Base-by-base conservation (phyloP, 2,888 invertebrate genomes). In the Ormyrus pomaceus region DNA sequence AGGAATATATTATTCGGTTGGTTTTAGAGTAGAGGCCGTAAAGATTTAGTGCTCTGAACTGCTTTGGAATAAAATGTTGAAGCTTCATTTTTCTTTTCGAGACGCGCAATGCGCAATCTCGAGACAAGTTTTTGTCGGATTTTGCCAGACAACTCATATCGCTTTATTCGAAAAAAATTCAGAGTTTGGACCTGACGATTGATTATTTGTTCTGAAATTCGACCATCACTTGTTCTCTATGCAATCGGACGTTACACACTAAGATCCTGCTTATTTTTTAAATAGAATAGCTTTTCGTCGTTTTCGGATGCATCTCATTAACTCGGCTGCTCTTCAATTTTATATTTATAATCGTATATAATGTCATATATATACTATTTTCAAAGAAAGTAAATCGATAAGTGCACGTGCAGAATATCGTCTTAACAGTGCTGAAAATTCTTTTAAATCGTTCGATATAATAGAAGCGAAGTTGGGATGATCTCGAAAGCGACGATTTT, bases 401-500 rank as follows among this genome's bases (percentile, higher is more conserved):
- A 34, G 62, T 55, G 64, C 55, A 45, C 56, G 51, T 73, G 73
- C 56, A 56, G 5, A 73, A 65, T 65, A 73, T n/a, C 53, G 53
- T 61, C 11, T 61, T 64, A 77, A 77, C 64, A 56, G 77, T 77
- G 76, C 69, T 13, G 10, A 50, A 34, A 70, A 50, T 62, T 61
- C 10, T 7, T 61, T 71, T 19, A 34, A 59, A 51, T 51, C 59
- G 50, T 70, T 70, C 5, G 56, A 59, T 51, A 71, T 34, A 34
- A 4, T 34, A 34, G 34, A 61, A 8, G 56, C n/a, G 61, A 72
- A 72, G 53, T 61, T 61, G 50, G 61, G 58, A 75, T 59, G 75
- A 75, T 75, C 53, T 75, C 68, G 68, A 68, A 75, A 75, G 68
- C 75, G 68, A 75, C 59, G 59, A 72, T 72, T n/a, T 19, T 19